Evolutionary conservation across 2,888 invertebrate species (phyloP).

Genomic region (Synanthedon myopaeformis): DNA sequence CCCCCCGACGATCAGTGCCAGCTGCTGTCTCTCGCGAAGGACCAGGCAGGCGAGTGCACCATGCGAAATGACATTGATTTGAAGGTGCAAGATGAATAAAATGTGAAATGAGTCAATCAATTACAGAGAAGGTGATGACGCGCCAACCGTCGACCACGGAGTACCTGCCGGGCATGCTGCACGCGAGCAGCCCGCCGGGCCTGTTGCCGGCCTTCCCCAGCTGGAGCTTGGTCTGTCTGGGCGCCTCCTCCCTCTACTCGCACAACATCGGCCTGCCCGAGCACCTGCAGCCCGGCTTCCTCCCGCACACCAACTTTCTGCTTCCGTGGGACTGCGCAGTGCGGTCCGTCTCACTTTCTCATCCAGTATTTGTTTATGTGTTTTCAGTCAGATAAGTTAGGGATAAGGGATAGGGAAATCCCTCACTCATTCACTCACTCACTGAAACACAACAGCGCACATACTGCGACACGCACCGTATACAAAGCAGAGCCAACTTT

Average conservation of each 20-base stretch:
- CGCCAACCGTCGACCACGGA: constrained; percentile 87
- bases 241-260: constrained; percentile 90
- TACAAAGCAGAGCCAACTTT: too few relatives aligned
- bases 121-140: constrained; percentile 69
- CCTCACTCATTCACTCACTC: too few relatives aligned
- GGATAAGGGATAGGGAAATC: too few relatives aligned
- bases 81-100: background rate
- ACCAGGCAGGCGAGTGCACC: background rate
- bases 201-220: constrained; percentile 89
- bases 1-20: too few relatives aligned
- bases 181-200: constrained; percentile 78
- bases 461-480: too few relatives aligned
- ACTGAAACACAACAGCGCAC: too few relatives aligned
- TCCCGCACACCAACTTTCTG: constrained; percentile 89
- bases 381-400: too few relatives aligned
- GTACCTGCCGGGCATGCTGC: constrained; percentile 92
- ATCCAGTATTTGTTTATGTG: too few relatives aligned
- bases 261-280: constrained; percentile 89
- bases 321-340: constrained; percentile 87
- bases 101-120: too few relatives aligned
- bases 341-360: constrained; percentile 21
- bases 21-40: too few relatives aligned
- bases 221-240: constrained; percentile 92
- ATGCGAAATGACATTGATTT: background rate
- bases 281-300: constrained; percentile 87